phyloP scores from a whole-genome alignment of 2,797 vertebrate genomes.

The Octomys mimax region DNA sequence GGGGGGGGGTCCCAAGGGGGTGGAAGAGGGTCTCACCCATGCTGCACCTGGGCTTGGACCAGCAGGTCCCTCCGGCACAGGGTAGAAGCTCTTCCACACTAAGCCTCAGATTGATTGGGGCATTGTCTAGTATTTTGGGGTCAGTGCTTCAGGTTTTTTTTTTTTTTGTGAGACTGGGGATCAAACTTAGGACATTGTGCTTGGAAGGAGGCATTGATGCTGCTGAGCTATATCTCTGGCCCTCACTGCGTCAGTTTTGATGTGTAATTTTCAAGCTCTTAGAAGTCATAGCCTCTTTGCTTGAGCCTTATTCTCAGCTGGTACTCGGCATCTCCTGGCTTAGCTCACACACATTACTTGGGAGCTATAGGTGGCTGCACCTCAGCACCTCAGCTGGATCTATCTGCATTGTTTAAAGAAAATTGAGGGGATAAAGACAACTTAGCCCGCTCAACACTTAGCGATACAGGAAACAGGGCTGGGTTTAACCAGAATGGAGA shows the following conservation, averaged over 20 bases:
- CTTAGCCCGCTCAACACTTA: background rate
- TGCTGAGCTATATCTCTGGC: no score
- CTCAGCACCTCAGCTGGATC: background rate
- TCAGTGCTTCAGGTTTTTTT: background rate
- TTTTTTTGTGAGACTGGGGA: no score
- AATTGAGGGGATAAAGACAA: background rate
- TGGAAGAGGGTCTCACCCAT: no score
- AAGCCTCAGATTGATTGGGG: background rate
- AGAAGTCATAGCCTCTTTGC: background rate
- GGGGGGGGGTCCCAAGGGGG: no score
- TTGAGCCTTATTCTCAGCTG: background rate
- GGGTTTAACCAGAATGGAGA: background rate
- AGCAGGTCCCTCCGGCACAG: no score
- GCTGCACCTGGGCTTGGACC: no score
- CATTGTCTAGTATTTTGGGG: background rate
- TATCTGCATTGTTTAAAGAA: background rate
- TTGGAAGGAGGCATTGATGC: no score
- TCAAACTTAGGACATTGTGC: no score
- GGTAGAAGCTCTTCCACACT: no score
- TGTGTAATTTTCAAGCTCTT: background rate
- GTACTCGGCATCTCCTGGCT: background rate
- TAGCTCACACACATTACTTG: background rate
- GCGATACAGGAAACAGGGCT: background rate
- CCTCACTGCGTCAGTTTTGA: background rate
- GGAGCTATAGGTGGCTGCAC: background rate